Evolutionary conservation across 2,797 vertebrate species (phyloP), one percentile per base, ranked within the genome.

Genomic region (Cheirogaleus major): DNA sequence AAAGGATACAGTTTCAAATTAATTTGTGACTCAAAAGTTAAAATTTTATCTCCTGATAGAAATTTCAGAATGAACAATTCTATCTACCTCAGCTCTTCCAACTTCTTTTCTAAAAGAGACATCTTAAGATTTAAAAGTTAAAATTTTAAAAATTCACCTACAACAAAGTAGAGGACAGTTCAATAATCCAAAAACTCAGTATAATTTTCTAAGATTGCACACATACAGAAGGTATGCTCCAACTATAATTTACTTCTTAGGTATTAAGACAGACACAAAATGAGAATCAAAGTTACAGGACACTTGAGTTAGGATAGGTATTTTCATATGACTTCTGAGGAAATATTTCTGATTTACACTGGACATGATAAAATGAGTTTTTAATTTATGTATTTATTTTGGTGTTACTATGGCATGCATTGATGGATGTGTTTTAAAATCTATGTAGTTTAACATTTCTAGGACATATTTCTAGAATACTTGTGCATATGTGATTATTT

Each of bases 151-250:
- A 30, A 70, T 84, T 83, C 27, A 50, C 43, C 63, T 38, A 41
- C 1, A 89, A 17, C 10, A 69, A 89, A 78, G 91, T 10, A 32
- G 30, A 95, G 63, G 80, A 14, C 22, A 83, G 23, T 63, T 84
- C 10, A 72, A 93, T 85, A 83, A 93, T 89, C 14, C 30, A 95
- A 93, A 89, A 82, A 70, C 35, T 92, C 41, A 84, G 23, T 1
- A 18, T 41, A 38, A 81, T 80, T 91, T 89, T 75, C 41, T 65
- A 85, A 75, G 20, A 81, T 18, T 43, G 8, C 27, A 90, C 41
- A 81, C 20, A 48, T 15, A 17, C 10, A 63, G 67, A 87, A 83
- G 43, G 15, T 27, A 76, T 22, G 22, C 18, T 69, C n/a, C 22
- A 72, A 52, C 15, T 41, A 72, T 1, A 61, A 14, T 50, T 65